Percentiles rank a stretch among this genome's conserved stretches.
Evolutionary conservation across 2,797 vertebrate genomes (phyloP).

Genomic region (Tokudaia muenninki): DNA sequence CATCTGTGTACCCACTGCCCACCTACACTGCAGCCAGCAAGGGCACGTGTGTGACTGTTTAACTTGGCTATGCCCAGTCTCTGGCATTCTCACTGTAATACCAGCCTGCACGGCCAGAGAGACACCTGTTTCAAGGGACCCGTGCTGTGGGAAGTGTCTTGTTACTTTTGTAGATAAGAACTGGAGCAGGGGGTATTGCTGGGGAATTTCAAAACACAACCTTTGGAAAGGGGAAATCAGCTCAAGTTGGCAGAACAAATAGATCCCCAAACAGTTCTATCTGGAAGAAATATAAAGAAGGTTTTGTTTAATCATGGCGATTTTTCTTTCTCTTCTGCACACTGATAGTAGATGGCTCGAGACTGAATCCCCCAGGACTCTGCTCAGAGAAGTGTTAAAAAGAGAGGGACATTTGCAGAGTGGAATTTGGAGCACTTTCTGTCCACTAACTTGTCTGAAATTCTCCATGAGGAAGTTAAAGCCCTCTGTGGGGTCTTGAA

Average conservation of each 20-base stretch:
- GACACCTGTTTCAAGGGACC: background rate
- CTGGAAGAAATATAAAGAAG: conserved; percentile 21
- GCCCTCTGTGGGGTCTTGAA: background rate
- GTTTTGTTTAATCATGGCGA: background rate
- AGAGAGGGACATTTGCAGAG: background rate
- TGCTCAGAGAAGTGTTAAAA: background rate
- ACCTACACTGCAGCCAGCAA: background rate
- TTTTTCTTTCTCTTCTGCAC: background rate
- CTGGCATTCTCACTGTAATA: background rate
- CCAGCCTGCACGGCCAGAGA: background rate
- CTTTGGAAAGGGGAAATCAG: background rate
- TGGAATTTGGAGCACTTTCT: background rate
- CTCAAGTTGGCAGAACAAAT: conserved; percentile 1
- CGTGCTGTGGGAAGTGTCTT: background rate
- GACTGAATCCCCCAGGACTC: background rate
- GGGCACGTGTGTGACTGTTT: background rate
- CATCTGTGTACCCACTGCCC: background rate
- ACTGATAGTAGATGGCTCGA: background rate
- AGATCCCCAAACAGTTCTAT: conserved; percentile 7
- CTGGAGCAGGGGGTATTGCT: background rate
- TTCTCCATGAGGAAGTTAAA: background rate
- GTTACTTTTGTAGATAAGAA: background rate
- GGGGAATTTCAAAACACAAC: background rate
- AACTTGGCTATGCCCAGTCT: background rate
- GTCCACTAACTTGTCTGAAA: background rate